Percentiles rank a stretch among this genome's conserved stretches.
These are phyloP conservation scores for Hybognathus amarus DNA, from an alignment of 2,797 vertebrate genomes.

Conservation along the genomic window DNA sequence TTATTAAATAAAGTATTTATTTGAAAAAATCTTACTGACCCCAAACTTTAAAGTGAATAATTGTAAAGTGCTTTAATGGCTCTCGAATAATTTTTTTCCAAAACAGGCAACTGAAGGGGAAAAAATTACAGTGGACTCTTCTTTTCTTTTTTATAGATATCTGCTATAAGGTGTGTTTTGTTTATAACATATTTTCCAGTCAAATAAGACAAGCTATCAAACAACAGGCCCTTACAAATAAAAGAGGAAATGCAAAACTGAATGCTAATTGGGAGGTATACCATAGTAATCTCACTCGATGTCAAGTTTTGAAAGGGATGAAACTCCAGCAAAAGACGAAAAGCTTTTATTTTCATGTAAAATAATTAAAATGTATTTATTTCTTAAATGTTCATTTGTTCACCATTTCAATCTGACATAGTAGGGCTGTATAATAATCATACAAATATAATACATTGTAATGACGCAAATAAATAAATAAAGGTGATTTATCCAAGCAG, in stretches of 20 bases:
- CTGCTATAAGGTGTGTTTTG: slow-evolving; percentile 38
- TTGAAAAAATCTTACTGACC: not conserved
- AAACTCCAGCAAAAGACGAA: not conserved
- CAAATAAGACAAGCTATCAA: slow-evolving; percentile 67
- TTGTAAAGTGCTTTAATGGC: not conserved
- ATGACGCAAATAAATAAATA: slow-evolving; percentile 29
- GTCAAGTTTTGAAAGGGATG: not conserved
- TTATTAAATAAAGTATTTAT: not conserved
- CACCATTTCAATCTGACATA: not conserved
- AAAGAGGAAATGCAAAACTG: slow-evolving; percentile 73
- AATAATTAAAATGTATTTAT: not conserved
- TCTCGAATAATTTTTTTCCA: not conserved
- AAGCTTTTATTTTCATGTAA: not conserved
- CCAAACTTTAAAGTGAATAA: not conserved
- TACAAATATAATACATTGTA: not conserved
- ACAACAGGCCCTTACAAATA: slow-evolving; percentile 61
- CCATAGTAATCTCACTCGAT: not conserved
- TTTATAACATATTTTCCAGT: slow-evolving; percentile 73
- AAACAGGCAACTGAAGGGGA: too few relatives aligned
- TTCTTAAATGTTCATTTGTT: slow-evolving; percentile 14
- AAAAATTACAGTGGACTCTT: too few relatives aligned
- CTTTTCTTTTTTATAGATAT: not conserved
- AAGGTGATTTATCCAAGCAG: slow-evolving; percentile 1
- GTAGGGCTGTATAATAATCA: not conserved
- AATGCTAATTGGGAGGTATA: slow-evolving; percentile 11